phyloP scores from a whole-genome alignment of 2,113 vertebrate genomes.

The Paratilapia polleni region DNA sequence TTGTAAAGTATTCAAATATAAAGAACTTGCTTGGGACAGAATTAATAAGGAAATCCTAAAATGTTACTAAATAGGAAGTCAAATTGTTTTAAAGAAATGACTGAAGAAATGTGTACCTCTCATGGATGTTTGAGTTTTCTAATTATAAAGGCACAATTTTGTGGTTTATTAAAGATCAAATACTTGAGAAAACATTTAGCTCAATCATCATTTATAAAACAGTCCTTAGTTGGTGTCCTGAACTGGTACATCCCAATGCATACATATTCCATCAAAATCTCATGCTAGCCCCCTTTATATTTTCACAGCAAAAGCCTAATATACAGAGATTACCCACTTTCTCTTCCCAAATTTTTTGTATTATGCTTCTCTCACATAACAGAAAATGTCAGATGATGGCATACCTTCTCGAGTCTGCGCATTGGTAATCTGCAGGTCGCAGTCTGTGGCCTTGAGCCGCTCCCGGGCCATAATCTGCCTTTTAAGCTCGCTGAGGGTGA shows the following conservation, averaged over 20 bases:
- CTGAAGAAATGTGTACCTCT: neutral
- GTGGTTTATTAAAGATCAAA: neutral
- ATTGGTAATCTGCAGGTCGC: constrained; percentile 98
- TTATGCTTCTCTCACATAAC: neutral
- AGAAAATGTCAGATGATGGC: neutral
- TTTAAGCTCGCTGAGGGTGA: constrained; percentile 95
- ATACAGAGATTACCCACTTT: neutral
- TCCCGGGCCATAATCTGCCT: constrained; percentile 97
- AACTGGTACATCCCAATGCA: neutral
- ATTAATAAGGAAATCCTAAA: neutral
- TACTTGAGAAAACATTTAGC: neutral
- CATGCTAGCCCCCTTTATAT: neutral
- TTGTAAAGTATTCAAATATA: too few relatives aligned
- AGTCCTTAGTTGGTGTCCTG: too few relatives aligned
- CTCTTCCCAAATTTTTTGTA: neutral
- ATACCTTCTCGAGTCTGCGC: constrained; percentile 98
- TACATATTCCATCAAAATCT: neutral
- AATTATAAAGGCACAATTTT: too few relatives aligned
- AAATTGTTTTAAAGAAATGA: neutral
- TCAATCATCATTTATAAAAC: too few relatives aligned
- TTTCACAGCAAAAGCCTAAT: neutral
- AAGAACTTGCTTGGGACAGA: neutral
- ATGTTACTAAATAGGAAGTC: too few relatives aligned
- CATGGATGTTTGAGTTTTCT: too few relatives aligned
- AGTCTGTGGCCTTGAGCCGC: constrained; percentile 96